Percentiles rank a stretch among this genome's conserved stretches.
Conservation (phyloP, 2,888 invertebrate genomes). For the Callimorpha dominula region DNA sequence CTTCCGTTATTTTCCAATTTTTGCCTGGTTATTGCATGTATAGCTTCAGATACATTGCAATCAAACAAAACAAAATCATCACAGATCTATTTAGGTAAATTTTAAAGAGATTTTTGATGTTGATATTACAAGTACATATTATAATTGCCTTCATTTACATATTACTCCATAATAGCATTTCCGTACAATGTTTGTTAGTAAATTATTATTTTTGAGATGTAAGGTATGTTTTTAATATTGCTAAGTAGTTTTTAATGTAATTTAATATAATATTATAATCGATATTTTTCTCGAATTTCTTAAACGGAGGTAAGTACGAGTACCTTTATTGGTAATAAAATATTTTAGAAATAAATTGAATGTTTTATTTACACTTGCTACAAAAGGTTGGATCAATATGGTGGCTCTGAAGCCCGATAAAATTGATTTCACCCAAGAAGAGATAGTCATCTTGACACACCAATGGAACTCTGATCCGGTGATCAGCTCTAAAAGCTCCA, state of each 20-base stretch:
- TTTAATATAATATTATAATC: constrained; percentile 82
- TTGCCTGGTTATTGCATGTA: constrained; percentile 17
- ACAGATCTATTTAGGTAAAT: constrained; percentile 12
- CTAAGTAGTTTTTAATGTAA: constrained; percentile 84
- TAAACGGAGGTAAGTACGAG: constrained; percentile 73
- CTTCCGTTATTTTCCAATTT: constrained; percentile 27
- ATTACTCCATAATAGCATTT: constrained; percentile 30
- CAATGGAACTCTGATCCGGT: too few species aligned
- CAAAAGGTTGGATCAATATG: constrained; percentile 13
- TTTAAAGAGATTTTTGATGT: constrained; percentile 28
- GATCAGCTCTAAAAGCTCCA: too few species aligned
- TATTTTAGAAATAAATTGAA: constrained; percentile 61
- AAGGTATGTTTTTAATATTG: constrained; percentile 84
- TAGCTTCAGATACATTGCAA: not conserved
- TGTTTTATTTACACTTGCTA: constrained; percentile 59
- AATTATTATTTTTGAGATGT: constrained; percentile 86
- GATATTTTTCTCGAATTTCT: constrained; percentile 74
- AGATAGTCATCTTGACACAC: too few species aligned
- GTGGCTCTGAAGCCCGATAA: not conserved
- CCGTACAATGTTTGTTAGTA: constrained; percentile 80
- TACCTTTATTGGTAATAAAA: constrained; percentile 82
- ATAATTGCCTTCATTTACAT: constrained; percentile 1
- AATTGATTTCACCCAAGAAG: not conserved
- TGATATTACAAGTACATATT: constrained; percentile 5
- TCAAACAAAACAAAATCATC: not conserved